phyloP scores from a whole-genome alignment of 2,113 vertebrate genomes.

The Apus apus region DNA sequence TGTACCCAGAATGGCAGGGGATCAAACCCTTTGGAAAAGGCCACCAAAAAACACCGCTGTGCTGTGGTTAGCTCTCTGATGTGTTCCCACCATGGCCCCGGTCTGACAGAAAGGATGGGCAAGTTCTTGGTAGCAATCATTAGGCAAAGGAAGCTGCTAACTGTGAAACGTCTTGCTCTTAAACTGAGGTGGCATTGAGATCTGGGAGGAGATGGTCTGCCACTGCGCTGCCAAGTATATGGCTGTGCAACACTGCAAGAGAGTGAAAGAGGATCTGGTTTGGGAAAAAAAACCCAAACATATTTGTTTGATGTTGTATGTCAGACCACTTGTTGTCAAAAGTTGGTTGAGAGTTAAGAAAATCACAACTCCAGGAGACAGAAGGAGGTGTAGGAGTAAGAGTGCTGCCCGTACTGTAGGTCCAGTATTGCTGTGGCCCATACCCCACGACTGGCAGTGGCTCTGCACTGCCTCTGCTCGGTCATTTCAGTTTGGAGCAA shows the following conservation, averaged over 20 bases:
- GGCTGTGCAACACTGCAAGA: background rate
- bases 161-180: background rate
- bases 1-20: accelerated
- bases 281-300: background rate
- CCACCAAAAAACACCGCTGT: background rate
- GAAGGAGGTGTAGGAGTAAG: background rate
- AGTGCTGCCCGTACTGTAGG: background rate
- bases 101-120: background rate
- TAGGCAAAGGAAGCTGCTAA: background rate
- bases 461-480: accelerated
- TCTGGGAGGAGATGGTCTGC: background rate
- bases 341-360: background rate
- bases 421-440: background rate
- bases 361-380: background rate
- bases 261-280: background rate
- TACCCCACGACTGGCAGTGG: accelerated
- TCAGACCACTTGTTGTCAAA: background rate
- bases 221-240: background rate
- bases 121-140: background rate
- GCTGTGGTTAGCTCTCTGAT: background rate
- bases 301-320: background rate
- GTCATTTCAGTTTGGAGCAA: background rate
- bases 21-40: background rate
- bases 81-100: background rate
- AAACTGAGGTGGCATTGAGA: background rate